These are phyloP conservation scores for Mnemiopsis leidyi DNA, from an alignment of 37 sponge, comb jelly and placozoan genomes.

Conservation along the genomic window DNA sequence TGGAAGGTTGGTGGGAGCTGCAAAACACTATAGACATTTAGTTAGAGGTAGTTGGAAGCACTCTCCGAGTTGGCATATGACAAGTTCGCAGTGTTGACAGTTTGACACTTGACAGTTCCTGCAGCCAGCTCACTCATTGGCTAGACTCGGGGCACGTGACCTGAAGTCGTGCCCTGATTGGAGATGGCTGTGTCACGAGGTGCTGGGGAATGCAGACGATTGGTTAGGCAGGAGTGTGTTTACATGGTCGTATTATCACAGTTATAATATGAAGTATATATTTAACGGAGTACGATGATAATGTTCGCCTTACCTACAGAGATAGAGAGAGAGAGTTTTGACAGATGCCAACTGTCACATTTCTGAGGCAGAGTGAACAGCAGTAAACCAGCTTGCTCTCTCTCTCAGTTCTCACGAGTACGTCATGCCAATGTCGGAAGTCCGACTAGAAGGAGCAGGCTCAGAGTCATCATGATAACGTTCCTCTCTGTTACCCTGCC, in stretches of 20 bases:
- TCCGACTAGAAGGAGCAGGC: no score
- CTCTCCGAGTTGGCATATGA: neutral
- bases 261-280: neutral
- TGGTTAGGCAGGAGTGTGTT: neutral
- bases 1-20: neutral
- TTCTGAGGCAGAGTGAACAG: neutral
- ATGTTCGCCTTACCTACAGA: neutral
- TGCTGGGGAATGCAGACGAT: neutral
- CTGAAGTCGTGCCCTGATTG: neutral
- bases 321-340: neutral
- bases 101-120: constrained; percentile 24
- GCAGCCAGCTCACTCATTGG: neutral
- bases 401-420: no score
- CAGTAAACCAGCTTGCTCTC: neutral
- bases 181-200: neutral
- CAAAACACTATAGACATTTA: neutral
- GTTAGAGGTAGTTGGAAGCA: neutral
- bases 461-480: no score
- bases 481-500: no score
- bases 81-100: neutral
- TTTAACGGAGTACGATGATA: neutral
- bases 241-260: neutral
- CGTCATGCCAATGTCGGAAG: neutral
- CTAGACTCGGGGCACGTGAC: neutral
- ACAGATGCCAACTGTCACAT: neutral